phyloP scores from a whole-genome alignment of 2,888 invertebrate species.

The Agriopis aurantiaria region DNA sequence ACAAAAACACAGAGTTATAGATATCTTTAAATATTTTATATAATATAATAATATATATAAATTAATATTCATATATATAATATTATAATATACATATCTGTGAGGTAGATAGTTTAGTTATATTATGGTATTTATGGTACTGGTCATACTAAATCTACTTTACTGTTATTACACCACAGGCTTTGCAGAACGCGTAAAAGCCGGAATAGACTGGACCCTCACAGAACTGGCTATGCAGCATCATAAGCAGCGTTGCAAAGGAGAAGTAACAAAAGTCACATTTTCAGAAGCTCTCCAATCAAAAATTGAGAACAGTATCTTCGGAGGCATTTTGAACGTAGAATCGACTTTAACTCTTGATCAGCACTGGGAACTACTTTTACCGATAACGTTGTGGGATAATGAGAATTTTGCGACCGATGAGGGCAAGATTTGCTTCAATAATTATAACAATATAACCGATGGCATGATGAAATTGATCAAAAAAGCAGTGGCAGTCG shows the following conservation, averaged over 20 bases:
- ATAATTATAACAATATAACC: conserved; percentile 65
- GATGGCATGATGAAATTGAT: conserved; percentile 67
- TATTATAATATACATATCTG: too few species aligned
- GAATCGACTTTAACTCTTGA: conserved; percentile 61
- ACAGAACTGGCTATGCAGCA: conserved; percentile 60
- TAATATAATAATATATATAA: too few species aligned
- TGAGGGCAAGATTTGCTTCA: conserved; percentile 72
- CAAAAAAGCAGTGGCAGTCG: conserved; percentile 60
- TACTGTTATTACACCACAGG: conserved; percentile 52
- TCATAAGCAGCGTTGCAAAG: conserved; percentile 62
- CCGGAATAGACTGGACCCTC: conserved; percentile 72
- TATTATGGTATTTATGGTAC: too few species aligned
- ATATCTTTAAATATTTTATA: too few species aligned
- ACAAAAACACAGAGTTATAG: too few species aligned
- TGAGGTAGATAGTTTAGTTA: too few species aligned
- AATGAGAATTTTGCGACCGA: conserved; percentile 68
- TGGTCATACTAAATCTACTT: not conserved
- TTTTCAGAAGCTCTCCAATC: conserved; percentile 68
- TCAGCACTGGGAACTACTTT: conserved; percentile 70
- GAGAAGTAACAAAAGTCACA: conserved; percentile 53
- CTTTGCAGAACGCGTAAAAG: conserved; percentile 71
- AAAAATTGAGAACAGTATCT: conserved; percentile 69
- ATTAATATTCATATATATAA: too few species aligned
- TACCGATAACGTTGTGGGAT: conserved; percentile 74
- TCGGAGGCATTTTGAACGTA: conserved; percentile 66